Evolutionary conservation across 2,113 vertebrate genomes (phyloP), one percentile per base, ranked within the genome.

Genomic region (Tetraodon nigroviridis): DNA sequence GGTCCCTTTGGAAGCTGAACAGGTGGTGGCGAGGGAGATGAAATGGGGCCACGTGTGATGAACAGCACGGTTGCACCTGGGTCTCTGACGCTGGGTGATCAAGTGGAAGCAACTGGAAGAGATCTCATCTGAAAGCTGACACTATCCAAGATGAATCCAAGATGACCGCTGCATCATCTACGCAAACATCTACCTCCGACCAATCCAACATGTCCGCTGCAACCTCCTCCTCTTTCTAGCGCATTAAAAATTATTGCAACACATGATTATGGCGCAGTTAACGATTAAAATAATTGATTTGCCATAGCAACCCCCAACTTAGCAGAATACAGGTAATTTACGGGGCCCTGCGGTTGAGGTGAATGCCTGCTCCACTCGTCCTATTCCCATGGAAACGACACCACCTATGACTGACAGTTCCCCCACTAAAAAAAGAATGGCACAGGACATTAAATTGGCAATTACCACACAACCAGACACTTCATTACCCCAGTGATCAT

Each of bases 381-480:
- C 44, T 50, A 74, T 85, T 69, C 55, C 78, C 79, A 82, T 81
- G 79, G 79, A 66, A 84, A 87, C 86, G 63, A 56, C 58, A 12
- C 62, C 78, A 63, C 47, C 55, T 32, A 78, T 76, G 75, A 83
- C 51, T 78, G 84, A 76, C 80, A 78, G 41, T 41, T 44, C 27
- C 1, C 0, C 67, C 58, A 18, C 44, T 27, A 61, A 80, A 80
- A 75, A 24, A 46, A 73, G 22, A 14, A 3, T 21, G 69, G 27
- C 63, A 55, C 32, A 58, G 19, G 64, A 55, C 58, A 77, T 67
- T 66, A 84, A 80, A 76, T 81, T 82, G 80, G 73, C 76, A 86
- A 87, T 89, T 85, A 86, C 50, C 29, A 52, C 7, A 6, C 62
- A 74, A 69, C 53, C 50, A 80, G 64, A 68, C 52, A 68, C 41